Evolutionary conservation across 2,797 vertebrate genomes (phyloP).

Genomic region (Cephalopachus bancanus): DNA sequence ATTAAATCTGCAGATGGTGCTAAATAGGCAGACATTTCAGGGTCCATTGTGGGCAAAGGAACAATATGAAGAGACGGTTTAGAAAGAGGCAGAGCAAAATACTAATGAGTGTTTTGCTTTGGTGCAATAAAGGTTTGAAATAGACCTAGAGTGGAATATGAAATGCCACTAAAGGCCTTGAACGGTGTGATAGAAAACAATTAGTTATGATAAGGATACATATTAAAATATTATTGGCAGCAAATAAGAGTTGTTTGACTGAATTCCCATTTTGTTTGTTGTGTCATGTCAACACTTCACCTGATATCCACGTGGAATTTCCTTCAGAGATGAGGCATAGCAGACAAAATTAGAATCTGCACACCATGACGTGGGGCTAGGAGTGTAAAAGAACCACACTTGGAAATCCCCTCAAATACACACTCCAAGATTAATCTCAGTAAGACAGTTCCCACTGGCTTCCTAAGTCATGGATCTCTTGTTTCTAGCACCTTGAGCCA

Average conservation of each 20-base stretch:
- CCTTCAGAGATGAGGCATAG: neutral
- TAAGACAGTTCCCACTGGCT: neutral
- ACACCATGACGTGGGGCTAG: neutral
- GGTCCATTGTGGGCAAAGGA: slow-evolving; percentile 79
- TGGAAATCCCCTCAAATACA: neutral
- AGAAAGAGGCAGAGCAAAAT: slow-evolving; percentile 7
- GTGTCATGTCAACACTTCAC: neutral
- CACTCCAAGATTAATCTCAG: neutral
- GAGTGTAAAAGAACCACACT: neutral
- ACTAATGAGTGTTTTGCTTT: slow-evolving; percentile 24
- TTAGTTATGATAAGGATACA: slow-evolving; percentile 3
- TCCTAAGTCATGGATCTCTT: neutral
- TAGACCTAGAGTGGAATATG: neutral
- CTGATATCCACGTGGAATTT: neutral
- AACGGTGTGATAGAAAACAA: slow-evolving; percentile 28
- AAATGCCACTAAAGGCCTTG: neutral
- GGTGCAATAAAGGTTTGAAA: slow-evolving; percentile 1
- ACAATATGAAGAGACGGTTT: slow-evolving; percentile 80
- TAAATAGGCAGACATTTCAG: slow-evolving; percentile 86
- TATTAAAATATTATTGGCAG: slow-evolving; percentile 59
- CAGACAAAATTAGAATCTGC: neutral
- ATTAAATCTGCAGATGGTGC: slow-evolving; percentile 87
- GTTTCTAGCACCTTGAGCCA: neutral
- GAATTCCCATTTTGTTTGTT: neutral
- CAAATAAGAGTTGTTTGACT: neutral